These are phyloP conservation scores for Saguinus imperator DNA, from an alignment of 2,113 vertebrate species.

Conservation along the genomic window DNA sequence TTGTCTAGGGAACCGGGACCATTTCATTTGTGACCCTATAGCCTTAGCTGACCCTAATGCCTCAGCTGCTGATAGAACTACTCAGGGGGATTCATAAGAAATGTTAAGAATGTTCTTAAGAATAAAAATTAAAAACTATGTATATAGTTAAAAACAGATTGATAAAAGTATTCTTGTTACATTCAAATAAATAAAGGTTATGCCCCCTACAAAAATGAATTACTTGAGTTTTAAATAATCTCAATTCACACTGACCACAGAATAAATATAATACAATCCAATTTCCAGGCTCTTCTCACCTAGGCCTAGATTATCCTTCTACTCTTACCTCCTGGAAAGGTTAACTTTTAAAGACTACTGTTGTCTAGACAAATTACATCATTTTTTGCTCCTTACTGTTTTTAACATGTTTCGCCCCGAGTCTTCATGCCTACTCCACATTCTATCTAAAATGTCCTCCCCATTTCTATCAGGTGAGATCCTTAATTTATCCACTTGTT, in stretches of 20 bases:
- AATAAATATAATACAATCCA: neutral
- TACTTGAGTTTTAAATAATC: conserved; percentile 26
- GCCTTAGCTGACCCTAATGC: neutral
- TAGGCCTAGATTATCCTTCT: neutral
- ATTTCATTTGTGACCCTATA: neutral
- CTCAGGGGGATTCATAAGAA: neutral
- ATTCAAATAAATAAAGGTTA: conserved; percentile 8
- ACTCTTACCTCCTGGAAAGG: neutral
- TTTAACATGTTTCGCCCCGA: neutral
- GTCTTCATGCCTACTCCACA: neutral
- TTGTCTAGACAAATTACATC: conserved; percentile 3
- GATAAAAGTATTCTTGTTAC: neutral
- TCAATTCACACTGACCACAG: neutral
- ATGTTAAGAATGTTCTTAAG: neutral
- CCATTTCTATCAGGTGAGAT: neutral
- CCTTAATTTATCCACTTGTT: neutral
- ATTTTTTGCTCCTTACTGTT: neutral
- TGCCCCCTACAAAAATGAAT: neutral
- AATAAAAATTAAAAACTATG: neutral
- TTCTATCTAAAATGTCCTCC: neutral
- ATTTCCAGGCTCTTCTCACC: neutral
- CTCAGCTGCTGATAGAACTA: neutral
- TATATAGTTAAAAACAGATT: neutral
- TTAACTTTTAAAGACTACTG: neutral
- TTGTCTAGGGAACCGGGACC: neutral